phyloP scores from a whole-genome alignment of 1,140 invertebrate genomes.

The Bathynomus jamesi region DNA sequence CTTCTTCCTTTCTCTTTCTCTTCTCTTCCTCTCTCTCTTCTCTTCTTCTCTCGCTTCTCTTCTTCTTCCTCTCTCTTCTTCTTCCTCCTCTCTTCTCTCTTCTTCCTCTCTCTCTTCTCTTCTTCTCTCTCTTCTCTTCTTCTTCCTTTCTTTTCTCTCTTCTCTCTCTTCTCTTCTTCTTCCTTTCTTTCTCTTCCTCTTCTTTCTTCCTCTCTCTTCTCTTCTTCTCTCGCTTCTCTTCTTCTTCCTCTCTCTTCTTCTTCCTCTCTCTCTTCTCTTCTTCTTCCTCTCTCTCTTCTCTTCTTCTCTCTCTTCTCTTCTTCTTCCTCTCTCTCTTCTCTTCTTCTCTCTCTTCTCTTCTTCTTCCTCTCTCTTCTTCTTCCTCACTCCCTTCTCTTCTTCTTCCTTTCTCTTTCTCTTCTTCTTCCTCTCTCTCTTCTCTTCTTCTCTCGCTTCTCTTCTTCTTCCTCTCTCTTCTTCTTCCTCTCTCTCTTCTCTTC shows the following conservation, averaged over 20 bases:
- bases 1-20: no score
- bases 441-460: no score
- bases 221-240: not conserved
- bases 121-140: constrained; percentile 1
- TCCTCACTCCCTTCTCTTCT: no score
- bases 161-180: no score
- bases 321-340: not conserved
- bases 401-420: not conserved
- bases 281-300: constrained; percentile 2
- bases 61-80: constrained; percentile 1
- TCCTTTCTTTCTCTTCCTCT: constrained; percentile 1
- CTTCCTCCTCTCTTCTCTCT: not conserved
- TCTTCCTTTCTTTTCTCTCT: constrained; percentile 1
- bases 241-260: not conserved
- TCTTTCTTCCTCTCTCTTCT: no score
- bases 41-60: no score
- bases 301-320: not conserved
- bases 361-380: not conserved
- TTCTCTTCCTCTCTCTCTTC: not conserved
- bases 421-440: no score
- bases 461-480: no score
- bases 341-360: not conserved
- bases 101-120: no score
- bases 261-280: not conserved
- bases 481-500: no score